Evolutionary conservation across 1,140 invertebrate species (phyloP).

Genomic region (Grapholita molesta): DNA sequence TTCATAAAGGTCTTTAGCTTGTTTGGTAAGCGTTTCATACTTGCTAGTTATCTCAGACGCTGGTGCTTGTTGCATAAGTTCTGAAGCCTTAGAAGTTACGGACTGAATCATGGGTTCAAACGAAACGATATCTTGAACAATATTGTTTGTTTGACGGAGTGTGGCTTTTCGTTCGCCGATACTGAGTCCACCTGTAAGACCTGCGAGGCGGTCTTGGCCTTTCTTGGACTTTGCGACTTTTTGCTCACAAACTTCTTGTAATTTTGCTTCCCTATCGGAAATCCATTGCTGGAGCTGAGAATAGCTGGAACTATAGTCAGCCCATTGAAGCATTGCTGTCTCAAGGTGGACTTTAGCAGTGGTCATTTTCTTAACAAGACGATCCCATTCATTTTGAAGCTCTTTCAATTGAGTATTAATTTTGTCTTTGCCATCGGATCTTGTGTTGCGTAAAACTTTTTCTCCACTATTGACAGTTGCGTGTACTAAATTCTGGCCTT

Average conservation of each 20-base stretch:
- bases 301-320: conserved; percentile 96
- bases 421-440: conserved; percentile 92
- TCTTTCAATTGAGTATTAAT: conserved; percentile 94
- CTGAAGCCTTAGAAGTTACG: conserved; percentile 93
- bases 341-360: conserved; percentile 95
- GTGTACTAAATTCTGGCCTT: conserved; percentile 94
- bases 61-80: conserved; percentile 90
- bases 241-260: conserved; percentile 95
- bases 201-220: conserved; percentile 80
- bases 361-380: conserved; percentile 93
- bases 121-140: conserved; percentile 95
- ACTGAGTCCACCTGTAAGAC: conserved; percentile 86
- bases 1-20: conserved; percentile 93
- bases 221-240: conserved; percentile 89
- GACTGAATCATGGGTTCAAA: conserved; percentile 97
- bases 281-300: conserved; percentile 96
- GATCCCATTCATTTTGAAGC: conserved; percentile 95
- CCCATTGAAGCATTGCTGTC: conserved; percentile 94
- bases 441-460: conserved; percentile 92
- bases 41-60: conserved; percentile 93
- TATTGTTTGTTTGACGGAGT: conserved; percentile 93
- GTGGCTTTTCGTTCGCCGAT: conserved; percentile 92
- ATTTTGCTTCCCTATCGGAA: conserved; percentile 94
- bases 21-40: conserved; percentile 93
- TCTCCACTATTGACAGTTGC: conserved; percentile 95